A percentile compares a stretch with the other conserved stretches of the same genome.
These are phyloP conservation scores for Pachyrhynchus sulphureomaculatus DNA, from an alignment of 1,140 invertebrate species.

Conservation along the genomic window DNA sequence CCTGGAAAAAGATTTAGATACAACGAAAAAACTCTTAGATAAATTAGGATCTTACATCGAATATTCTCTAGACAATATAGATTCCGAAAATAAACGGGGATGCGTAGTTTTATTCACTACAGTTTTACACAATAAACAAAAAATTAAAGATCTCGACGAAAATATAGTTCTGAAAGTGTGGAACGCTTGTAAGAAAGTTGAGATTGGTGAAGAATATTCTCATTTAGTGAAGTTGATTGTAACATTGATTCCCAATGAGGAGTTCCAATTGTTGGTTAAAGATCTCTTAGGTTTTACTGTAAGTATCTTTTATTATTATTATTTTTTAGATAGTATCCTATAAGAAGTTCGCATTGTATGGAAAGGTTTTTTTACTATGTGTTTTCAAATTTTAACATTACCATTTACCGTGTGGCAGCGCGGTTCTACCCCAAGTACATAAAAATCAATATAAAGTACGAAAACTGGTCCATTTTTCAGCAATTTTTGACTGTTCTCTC, in stretches of 20 bases:
- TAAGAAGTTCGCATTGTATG: no score
- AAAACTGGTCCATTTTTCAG: no score
- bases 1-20: constrained; percentile 1
- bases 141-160: constrained; percentile 27
- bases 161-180: constrained; percentile 38
- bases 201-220: constrained; percentile 35
- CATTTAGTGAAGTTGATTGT: constrained; percentile 38
- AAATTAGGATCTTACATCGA: constrained; percentile 27
- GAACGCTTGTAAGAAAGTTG: constrained; percentile 35
- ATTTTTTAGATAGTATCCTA: neutral
- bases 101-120: constrained; percentile 36
- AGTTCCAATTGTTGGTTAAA: constrained; percentile 31
- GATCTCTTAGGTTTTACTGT: constrained; percentile 39
- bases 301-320: constrained; percentile 5
- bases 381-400: no score
- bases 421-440: no score
- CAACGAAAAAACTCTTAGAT: neutral
- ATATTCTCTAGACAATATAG: constrained; percentile 22
- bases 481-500: no score
- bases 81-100: constrained; percentile 22
- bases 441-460: no score
- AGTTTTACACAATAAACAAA: constrained; percentile 38
- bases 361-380: no score
- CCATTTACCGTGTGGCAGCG: no score
- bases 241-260: constrained; percentile 39